Evolutionary conservation across 2,797 vertebrate species (phyloP).

Genomic region (Trachurus trachurus): DNA sequence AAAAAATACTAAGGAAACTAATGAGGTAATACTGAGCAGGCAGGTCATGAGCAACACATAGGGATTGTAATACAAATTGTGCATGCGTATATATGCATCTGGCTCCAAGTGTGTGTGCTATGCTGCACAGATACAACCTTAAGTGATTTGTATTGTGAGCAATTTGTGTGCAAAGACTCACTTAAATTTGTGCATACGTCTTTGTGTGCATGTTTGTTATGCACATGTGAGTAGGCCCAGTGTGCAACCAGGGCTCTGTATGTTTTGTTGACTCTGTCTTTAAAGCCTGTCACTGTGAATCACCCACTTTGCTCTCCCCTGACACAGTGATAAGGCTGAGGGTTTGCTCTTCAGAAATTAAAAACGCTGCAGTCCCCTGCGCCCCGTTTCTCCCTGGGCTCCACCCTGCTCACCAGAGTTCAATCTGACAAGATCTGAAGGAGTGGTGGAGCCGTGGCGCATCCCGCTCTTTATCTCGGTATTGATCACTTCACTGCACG

Average conservation of each 20-base stretch:
- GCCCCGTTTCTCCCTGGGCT: slow-evolving; percentile 17
- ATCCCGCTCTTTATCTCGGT: slow-evolving; percentile 59
- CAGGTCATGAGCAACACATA: background rate
- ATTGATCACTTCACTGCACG: slow-evolving; percentile 71
- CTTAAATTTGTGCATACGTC: slow-evolving; percentile 13
- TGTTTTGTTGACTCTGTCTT: slow-evolving; percentile 20
- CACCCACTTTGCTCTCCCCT: slow-evolving; percentile 36
- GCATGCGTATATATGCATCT: slow-evolving; percentile 5
- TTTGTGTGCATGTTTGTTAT: slow-evolving; percentile 12
- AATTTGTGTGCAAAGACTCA: slow-evolving; percentile 24
- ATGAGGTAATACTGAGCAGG: background rate
- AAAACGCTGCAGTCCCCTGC: slow-evolving; percentile 50
- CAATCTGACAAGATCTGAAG: slow-evolving; percentile 39
- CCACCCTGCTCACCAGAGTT: slow-evolving; percentile 17
- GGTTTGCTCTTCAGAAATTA: slow-evolving; percentile 70
- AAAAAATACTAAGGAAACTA: background rate
- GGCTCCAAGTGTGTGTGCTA: slow-evolving; percentile 21
- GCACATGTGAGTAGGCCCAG: slow-evolving; percentile 8
- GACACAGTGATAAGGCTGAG: slow-evolving; percentile 52
- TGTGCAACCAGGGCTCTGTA: background rate
- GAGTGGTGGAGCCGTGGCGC: slow-evolving; percentile 43
- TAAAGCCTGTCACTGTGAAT: slow-evolving; percentile 46
- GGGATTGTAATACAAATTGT: slow-evolving; percentile 25
- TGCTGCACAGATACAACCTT: slow-evolving; percentile 25
- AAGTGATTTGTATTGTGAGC: slow-evolving; percentile 6